Base-by-base conservation (phyloP, 2,797 vertebrate species). In the Enteromius fasciolatus region DNA sequence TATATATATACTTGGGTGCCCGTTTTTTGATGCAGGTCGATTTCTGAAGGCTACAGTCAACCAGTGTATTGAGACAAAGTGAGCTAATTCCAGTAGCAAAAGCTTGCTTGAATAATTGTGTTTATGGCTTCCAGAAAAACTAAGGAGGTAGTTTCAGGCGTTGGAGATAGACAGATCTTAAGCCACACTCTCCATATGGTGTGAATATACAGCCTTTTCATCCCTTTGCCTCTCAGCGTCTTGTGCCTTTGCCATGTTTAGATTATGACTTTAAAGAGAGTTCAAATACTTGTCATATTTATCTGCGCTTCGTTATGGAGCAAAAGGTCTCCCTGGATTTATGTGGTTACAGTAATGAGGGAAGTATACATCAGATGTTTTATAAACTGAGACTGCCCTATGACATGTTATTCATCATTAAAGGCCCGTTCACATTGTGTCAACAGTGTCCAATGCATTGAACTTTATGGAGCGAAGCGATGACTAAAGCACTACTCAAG, bases 151-250 rank as follows among this genome's bases (percentile, higher is more conserved):
- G 85, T 90, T 77, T 76, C 74, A 75, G 88, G 87, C 87, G 87
- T 86, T 91, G 90, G 88, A 91, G 92, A 92, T 89, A 85, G 87
- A 87, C 92, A 89, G 89, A 86, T 88, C 84, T 89, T 85, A 81
- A 67, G 85, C 54, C 86, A 80, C 84, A 86, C 86, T 87, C 86
- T 88, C 90, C 93, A 93, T 91, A 88, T 94, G 93, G 91, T 92
- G 89, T 84, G 82, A 93, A 94, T 93, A 90, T 89, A 91, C 75
- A 80, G 80, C 76, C 88, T 89, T 91, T 91, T 90, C 80, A 90
- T 93, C 90, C 87, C 54, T 87, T 83, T 88, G 78, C 83, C 86
- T 91, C 90, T 87, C 83, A 77, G 70, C 7, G 33, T 59, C 39
- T 61, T 74, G 44, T 14, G 41, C 72, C 63, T 85, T 39, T 79